Percentiles rank a stretch among this genome's conserved stretches.
Conservation (phyloP, 2,113 vertebrate genomes). For the Neopipo cinnamomea region DNA sequence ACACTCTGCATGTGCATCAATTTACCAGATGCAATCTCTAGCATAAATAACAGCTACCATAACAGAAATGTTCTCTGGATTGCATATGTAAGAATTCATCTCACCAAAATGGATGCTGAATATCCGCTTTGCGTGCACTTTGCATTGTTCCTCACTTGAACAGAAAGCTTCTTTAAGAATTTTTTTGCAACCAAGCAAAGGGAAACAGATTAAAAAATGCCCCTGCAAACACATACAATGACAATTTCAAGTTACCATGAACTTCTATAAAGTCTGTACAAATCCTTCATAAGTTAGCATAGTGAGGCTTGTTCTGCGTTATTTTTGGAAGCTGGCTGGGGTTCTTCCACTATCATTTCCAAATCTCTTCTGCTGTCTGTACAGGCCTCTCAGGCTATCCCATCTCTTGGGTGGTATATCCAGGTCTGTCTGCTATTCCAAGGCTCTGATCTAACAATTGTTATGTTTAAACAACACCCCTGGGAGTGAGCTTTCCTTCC, state of each 20-base stretch:
- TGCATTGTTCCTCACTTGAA: neutral
- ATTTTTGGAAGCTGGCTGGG: conserved; percentile 35
- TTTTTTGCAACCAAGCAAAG: neutral
- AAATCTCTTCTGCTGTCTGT: neutral
- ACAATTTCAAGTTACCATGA: neutral
- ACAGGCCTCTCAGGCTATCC: neutral
- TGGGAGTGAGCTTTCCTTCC: neutral
- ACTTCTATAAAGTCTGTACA: neutral
- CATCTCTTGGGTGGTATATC: conserved; percentile 20
- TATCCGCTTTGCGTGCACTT: neutral
- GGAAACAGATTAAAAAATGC: neutral
- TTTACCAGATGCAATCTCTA: neutral
- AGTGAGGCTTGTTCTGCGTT: neutral
- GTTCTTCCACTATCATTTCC: neutral
- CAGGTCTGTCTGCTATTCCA: neutral
- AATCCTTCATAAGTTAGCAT: neutral
- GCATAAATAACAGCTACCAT: neutral
- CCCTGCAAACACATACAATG: neutral
- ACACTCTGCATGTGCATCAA: neutral
- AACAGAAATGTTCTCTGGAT: neutral
- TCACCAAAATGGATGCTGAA: neutral
- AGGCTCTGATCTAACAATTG: neutral
- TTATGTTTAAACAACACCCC: neutral
- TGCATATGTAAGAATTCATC: neutral
- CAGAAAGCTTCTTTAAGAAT: neutral